Base-by-base conservation (phyloP, 1,140 invertebrate species). In the Cardiocondyla obscurior region DNA sequence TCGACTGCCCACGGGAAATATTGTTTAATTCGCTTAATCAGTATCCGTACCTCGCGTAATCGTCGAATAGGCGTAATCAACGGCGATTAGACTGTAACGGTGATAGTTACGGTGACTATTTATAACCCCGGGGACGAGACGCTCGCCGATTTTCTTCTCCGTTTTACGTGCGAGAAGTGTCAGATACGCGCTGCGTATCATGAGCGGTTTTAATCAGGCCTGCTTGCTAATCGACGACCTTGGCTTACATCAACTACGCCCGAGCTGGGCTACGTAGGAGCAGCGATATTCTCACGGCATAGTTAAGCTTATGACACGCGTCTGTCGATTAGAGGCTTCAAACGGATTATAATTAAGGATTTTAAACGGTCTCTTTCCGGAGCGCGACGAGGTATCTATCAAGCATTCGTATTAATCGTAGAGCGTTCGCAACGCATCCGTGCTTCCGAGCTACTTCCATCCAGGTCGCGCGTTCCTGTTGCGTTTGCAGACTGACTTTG, bases 341-440 rank as follows among this genome's bases (percentile, higher is more conserved):
- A 25, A 19, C 10, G 8, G 6, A 5, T 65, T 28, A 8, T 28
- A 25, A 76, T 76, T 10, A 33, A n/a, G 7, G 25, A 14, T n/a
- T 39, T 67, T n/a, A 25, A 33, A 79, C 1, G 22, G 60, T 16
- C 42, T 46, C 22, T 22, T 67, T n/a, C 10, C 10, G 14, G 49
- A 14, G 22, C 1, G 22, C 19, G 58, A 16, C 16, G 22, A 39
- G 46, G 16, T 14, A 19, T 10, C 30, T 44, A 46, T 16, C 74
- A 16, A 19, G 60, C 42, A 19, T 12, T 79, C 33, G 16, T 69
- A 39, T 79, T 79, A 79, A 79, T 67, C 62, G n/a, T 79, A 25
- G 44, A 28, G 22, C 33, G 22, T 42, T 79, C 44, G 74, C 22
- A 79, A 79, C 62, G 74, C 74, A 79, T 69, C 74, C 74, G 62